Evolutionary conservation across 2,888 invertebrate genomes (phyloP), one percentile per base, ranked within the genome.

Genomic region (Abscondita cerata): DNA sequence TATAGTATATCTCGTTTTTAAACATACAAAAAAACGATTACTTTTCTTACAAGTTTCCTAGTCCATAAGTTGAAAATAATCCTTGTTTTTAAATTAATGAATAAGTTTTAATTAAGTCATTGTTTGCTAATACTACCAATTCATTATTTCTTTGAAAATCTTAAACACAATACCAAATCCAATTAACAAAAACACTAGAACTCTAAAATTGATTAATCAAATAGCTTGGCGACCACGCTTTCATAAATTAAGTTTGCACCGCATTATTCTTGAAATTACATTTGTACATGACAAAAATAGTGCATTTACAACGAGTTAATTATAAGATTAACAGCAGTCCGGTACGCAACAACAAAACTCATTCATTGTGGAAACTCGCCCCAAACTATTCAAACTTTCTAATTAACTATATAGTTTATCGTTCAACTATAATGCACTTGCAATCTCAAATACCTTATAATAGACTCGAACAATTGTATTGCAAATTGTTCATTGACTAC

Each of bases 371-470:
- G 44, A 50, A 62, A 53, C 34, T 46, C 56, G 55, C 61, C n/a
- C n/a, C 64, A 62, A 68, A 65, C 68, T 68, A 68, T 68, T 65
- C 64, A 64, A 66, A 68, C 64, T 68, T 64, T 54, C 68, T 68
- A 68, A 68, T 66, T 65, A 68, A 68, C 68, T 62, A 18, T 52
- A 64, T 58, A 46, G 65, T 64, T 68, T 68, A 67, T 65, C 64
- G 44, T 52, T 46, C 62, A 51, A 61, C 63, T 63, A 62, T 67
- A 67, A 67, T 62, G 62, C 62, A 62, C 58, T 58, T 62, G 58
- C 58, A 54, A 38, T 62, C 53, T 58, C 59, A 59, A 52, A 59
- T 59, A n/a, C 2, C 13, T 1, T 41, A 41, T 41, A 41, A 41
- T 41, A 15, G n/a, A 41, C 12, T 38, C 9, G 4, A 9, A 41